Evolutionary conservation across 2,797 vertebrate genomes (phyloP), one percentile per base, ranked within the genome.

Genomic region (Tinamus major): DNA sequence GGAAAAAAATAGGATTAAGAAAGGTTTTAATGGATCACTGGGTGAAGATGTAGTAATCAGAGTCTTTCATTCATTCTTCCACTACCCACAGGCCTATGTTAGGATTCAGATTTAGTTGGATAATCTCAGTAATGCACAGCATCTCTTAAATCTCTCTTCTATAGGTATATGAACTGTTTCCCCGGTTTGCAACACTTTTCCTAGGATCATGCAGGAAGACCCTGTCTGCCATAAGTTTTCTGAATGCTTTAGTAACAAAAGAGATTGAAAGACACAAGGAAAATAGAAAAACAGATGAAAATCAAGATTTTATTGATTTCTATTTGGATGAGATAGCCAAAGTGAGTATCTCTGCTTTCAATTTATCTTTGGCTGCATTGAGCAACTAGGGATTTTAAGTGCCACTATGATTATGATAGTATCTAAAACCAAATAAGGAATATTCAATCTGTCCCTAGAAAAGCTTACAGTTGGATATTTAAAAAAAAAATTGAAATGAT

Each of bases 301-400:
- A 82, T 68, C 16, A 3, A 70, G 61, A 82, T 87, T 85, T 95
- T 70, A 90, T 97, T 56, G 93, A 92, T 82, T 92, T 91, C n/a
- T 97, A 94, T 67, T 93, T 96, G 93, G 85, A 87, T 63, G 85
- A 96, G 79, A 97, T 94, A 46, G 55, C 68, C 44, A 93, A 94
- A 90, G 95, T 97, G 88, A 95, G 75, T 89, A 78, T 48, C 37
- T 89, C 65, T 81, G 74, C 51, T 53, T 53, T 53, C 51, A 69
- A 83, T 8, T 80, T 58, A 63, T 79, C 27, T 67, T 42, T 46
- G 1, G 6, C 15, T 77, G 14, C 12, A 51, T 29, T 59, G 72
- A 15, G 64, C 29, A 78, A 13, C 11, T 76, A 42, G n/a, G 8
- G 7, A n/a, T 80, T 87, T 85, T n/a, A 80, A 75, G 24, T 29